Base-by-base conservation (phyloP, 2,113 vertebrate species). In the Larimichthys crocea region DNA sequence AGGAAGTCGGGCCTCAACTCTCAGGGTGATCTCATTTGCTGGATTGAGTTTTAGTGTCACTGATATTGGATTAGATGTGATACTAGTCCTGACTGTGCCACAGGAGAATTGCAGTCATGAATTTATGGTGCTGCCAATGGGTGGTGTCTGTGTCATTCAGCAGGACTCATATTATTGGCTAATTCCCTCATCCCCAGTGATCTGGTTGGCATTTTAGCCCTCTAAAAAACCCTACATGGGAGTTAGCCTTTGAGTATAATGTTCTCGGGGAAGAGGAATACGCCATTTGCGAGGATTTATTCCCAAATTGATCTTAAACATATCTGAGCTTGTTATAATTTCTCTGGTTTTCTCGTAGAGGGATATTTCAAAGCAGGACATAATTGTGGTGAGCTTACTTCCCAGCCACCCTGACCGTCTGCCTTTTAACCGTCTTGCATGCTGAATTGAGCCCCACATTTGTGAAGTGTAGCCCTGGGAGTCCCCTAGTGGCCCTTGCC, bases 401-500 rank as follows among this genome's bases (percentile, higher is more conserved):
- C 68, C 68, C 76, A 50, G 84, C 69, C 82, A 71, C 87, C 77
- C 87, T 86, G 82, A 90, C 88, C 73, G 60, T 79, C 86, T 82
- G 86, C 85, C 84, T 92, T 90, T 92, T 92, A 92, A 88, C 89
- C 91, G 79, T 87, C 86, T 81, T 77, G 84, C 78, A 83, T 48
- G 75, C 75, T 67, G 86, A 87, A 92, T 85, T 78, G 81, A 92
- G 88, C 86, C 85, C 86, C 63, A 17, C 90, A 93, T 94, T 94
- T 94, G 92, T 93, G 93, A 91, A 93, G 88, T 86, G 86, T 80
- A 90, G 88, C 92, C 90, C 91, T 84, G 80, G 77, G 88, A 91
- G 91, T 90, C 90, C 91, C 92, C 89, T 78, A 46, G 92, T 93
- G 93, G 93, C 92, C 93, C 88, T 88, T 84, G 91, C 90, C 87